phyloP scores from a whole-genome alignment of 2,797 vertebrate genomes.

The Molothrus ater region DNA sequence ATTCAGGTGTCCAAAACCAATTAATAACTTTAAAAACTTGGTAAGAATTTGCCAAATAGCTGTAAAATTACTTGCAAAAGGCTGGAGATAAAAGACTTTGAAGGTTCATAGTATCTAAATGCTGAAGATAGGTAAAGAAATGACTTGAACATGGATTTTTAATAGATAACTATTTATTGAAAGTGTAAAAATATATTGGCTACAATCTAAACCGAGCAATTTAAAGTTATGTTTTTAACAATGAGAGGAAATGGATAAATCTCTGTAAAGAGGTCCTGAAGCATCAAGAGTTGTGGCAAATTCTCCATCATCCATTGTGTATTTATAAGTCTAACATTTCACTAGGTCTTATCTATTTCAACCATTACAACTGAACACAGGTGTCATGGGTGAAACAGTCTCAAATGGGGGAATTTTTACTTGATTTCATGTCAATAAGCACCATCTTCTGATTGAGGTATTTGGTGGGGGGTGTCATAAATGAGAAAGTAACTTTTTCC shows the following conservation, averaged over 20 bases:
- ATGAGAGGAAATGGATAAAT: background rate
- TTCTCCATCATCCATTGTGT: background rate
- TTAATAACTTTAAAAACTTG: background rate
- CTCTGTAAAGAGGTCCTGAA: background rate
- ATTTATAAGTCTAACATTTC: background rate
- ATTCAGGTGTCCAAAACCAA: background rate
- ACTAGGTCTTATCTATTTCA: background rate
- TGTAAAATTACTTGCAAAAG: background rate
- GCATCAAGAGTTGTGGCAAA: rapidly evolving
- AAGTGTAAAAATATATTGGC: background rate
- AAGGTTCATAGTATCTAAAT: background rate
- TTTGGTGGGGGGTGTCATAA: rapidly evolving
- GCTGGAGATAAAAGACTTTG: background rate
- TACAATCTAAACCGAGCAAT: background rate
- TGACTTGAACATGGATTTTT: background rate
- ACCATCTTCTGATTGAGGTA: background rate
- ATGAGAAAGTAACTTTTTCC: background rate
- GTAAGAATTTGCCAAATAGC: background rate
- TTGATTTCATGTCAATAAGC: background rate
- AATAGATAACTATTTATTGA: background rate
- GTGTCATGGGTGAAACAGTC: background rate
- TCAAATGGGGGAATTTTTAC: background rate
- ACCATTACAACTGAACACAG: background rate
- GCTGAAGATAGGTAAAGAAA: background rate
- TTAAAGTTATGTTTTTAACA: background rate